Evolutionary conservation across 2,888 invertebrate species (phyloP).

Genomic region (Plemyria rubiginata): DNA sequence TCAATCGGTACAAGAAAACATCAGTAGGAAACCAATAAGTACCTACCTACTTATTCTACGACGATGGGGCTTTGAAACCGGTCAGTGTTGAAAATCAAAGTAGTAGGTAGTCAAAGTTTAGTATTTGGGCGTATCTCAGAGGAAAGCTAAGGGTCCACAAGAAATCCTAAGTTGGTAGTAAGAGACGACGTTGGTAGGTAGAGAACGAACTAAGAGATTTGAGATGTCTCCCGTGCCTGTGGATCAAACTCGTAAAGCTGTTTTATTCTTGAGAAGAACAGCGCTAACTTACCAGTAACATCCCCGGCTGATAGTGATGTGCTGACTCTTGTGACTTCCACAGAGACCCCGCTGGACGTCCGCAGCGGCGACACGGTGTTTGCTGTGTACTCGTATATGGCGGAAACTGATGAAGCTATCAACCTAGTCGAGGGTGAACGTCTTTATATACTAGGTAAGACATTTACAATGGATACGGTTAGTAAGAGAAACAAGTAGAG

Average conservation of each 20-base stretch:
- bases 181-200: no score
- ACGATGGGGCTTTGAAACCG: no score
- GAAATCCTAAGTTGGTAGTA: no score
- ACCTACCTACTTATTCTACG: no score
- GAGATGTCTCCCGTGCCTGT: background rate
- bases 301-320: background rate
- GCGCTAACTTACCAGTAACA: background rate
- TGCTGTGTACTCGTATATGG: slow-evolving; percentile 93
- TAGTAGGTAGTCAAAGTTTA: no score
- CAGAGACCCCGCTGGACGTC: slow-evolving; percentile 79
- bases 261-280: background rate
- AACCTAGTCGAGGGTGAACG: slow-evolving; percentile 96
- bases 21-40: no score
- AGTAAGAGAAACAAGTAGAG: background rate
- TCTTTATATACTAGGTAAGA: slow-evolving; percentile 90
- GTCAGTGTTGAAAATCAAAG: no score
- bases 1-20: no score
- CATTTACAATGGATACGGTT: background rate
- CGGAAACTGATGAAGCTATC: slow-evolving; percentile 94
- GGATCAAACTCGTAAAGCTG: no score
- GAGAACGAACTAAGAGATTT: no score
- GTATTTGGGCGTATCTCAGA: no score
- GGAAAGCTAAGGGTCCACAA: no score
- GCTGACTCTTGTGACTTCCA: background rate
- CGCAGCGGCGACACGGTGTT: slow-evolving; percentile 91